Conservation (phyloP, 2,888 invertebrate species). For the Latrodectus elegans region DNA sequence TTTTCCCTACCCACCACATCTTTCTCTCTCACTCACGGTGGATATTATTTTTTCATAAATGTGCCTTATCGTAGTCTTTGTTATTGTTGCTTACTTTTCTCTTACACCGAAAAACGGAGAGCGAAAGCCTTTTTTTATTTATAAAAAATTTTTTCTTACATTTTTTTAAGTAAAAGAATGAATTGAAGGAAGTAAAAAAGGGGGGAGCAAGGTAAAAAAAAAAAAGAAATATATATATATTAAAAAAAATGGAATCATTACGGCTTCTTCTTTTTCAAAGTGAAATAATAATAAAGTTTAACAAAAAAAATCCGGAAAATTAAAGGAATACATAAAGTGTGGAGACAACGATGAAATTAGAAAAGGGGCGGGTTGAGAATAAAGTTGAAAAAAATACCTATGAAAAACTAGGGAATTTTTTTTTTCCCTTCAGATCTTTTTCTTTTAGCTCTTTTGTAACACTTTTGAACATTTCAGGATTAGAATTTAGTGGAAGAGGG, state of each 20-base stretch:
- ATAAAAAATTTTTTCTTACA: slow-evolving; percentile 12
- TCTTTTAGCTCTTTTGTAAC: slow-evolving; percentile 62
- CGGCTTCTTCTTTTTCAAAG: slow-evolving; percentile 44
- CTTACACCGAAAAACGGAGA: slow-evolving; percentile 25
- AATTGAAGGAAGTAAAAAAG: slow-evolving; percentile 1
- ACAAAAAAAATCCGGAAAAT: slow-evolving; percentile 56
- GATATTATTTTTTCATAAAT: slow-evolving; percentile 69
- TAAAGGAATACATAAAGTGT: slow-evolving; percentile 69
- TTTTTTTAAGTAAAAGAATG: slow-evolving; percentile 21
- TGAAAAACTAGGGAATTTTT: neutral
- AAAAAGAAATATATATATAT: slow-evolving; percentile 7
- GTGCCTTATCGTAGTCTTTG: slow-evolving; percentile 64
- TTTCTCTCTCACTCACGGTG: slow-evolving; percentile 28
- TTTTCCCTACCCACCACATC: slow-evolving; percentile 11
- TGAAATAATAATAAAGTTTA: slow-evolving; percentile 32
- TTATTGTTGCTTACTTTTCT: slow-evolving; percentile 65
- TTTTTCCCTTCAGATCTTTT: slow-evolving; percentile 1
- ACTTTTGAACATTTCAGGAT: slow-evolving; percentile 68
- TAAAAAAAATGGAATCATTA: slow-evolving; percentile 59
- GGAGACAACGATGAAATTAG: slow-evolving; percentile 68
- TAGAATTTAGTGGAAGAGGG: slow-evolving; percentile 41
- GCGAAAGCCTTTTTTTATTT: slow-evolving; percentile 39
- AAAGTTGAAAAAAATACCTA: slow-evolving; percentile 3
- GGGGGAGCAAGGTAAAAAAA: slow-evolving; percentile 16
- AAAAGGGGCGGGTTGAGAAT: slow-evolving; percentile 41